Conservation (phyloP, 2,113 vertebrate genomes). For the Platichthys stellatus region DNA sequence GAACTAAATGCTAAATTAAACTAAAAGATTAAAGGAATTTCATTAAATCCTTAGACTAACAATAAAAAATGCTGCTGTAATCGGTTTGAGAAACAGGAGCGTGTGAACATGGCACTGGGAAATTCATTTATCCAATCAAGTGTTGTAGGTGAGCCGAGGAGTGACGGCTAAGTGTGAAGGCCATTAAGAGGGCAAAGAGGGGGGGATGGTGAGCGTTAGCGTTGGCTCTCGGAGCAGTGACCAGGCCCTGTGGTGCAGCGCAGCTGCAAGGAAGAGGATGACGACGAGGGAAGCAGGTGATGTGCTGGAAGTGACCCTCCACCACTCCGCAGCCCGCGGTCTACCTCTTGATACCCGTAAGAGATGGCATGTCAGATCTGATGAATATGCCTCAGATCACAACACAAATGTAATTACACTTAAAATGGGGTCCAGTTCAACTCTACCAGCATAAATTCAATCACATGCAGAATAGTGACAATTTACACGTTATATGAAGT, state of each 20-base stretch:
- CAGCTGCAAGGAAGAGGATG: conserved; percentile 65
- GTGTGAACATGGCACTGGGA: neutral
- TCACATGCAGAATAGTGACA: neutral
- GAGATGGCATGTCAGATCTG: conserved; percentile 77
- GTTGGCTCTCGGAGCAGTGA: conserved; percentile 54
- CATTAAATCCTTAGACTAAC: neutral
- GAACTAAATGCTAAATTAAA: neutral
- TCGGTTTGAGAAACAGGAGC: neutral
- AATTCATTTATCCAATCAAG: conserved; percentile 18
- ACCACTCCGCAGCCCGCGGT: conserved; percentile 61
- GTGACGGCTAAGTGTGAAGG: conserved; percentile 58
- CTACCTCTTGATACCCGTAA: conserved; percentile 52
- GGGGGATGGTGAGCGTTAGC: conserved; percentile 47
- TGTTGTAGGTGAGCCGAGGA: conserved; percentile 45
- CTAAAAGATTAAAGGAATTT: neutral
- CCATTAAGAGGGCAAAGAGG: conserved; percentile 61
- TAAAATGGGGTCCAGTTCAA: conserved; percentile 29
- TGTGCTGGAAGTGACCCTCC: conserved; percentile 76
- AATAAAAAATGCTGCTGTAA: neutral
- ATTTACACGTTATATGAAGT: neutral
- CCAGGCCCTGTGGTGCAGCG: conserved; percentile 50
- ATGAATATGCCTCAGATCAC: conserved; percentile 63
- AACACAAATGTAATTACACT: conserved; percentile 25
- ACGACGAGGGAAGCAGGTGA: conserved; percentile 79
- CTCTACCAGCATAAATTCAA: neutral